Percentiles rank a stretch among this genome's conserved stretches.
Conservation (phyloP, 2,113 vertebrate genomes). For the Physeter macrocephalus region DNA sequence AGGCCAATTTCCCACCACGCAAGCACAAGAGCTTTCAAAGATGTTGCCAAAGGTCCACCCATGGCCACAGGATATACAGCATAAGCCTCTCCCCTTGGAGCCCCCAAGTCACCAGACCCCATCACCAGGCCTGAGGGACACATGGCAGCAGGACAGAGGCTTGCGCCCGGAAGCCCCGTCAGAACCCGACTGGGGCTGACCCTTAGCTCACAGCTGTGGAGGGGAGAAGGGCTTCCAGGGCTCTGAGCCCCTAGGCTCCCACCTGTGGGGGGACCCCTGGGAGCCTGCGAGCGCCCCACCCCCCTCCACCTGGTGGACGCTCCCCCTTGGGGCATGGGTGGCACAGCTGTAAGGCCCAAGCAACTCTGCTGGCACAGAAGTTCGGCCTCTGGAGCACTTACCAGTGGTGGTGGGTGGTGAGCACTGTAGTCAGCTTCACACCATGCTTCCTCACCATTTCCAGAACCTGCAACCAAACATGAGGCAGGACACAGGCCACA, state of each 20-base stretch:
- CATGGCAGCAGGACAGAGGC: fast-evolving
- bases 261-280: neutral
- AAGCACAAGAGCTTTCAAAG: neutral
- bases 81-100: neutral
- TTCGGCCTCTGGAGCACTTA: slow-evolving; percentile 56
- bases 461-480: slow-evolving; percentile 84
- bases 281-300: neutral
- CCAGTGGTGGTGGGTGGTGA: slow-evolving; percentile 99
- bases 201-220: neutral
- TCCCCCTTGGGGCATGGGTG: neutral
- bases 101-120: neutral
- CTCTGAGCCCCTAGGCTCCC: neutral
- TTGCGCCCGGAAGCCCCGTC: neutral
- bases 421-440: slow-evolving; percentile 90
- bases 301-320: fast-evolving
- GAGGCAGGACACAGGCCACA: neutral
- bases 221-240: neutral
- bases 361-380: neutral
- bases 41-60: neutral
- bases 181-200: neutral
- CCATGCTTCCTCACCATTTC: slow-evolving; percentile 90
- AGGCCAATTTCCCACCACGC: neutral
- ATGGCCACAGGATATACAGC: neutral
- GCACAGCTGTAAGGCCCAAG: neutral
- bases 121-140: neutral